phyloP scores from a whole-genome alignment of 37 sponge, comb jelly and placozoan species.

The Spongilla lacustris region DNA sequence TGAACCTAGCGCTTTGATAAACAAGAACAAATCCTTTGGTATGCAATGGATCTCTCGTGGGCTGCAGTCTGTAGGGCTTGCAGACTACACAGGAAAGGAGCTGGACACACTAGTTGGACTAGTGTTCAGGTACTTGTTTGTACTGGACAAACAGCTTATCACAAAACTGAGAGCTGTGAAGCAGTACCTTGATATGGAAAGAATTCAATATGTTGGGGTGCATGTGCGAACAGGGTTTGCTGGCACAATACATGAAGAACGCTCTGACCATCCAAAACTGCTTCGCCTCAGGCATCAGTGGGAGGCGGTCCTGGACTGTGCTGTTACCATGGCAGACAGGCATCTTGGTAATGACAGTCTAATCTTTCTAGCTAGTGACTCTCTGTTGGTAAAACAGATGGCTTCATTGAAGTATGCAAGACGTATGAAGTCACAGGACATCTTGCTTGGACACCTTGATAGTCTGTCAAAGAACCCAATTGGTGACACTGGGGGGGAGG shows the following conservation, averaged over 20 bases:
- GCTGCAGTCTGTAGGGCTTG: conserved; percentile 14
- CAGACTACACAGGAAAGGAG: conserved; percentile 9
- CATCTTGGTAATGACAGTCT: conserved; percentile 1
- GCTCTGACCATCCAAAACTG: conserved; percentile 21
- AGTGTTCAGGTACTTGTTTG: conserved; percentile 41
- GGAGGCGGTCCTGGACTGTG: conserved; percentile 30
- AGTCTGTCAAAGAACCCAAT: conserved; percentile 16
- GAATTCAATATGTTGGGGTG: conserved; percentile 6
- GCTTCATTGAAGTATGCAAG: conserved; percentile 13
- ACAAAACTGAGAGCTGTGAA: neutral
- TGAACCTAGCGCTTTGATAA: conserved; percentile 20
- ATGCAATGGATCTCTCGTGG: conserved; percentile 36
- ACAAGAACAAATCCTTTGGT: neutral
- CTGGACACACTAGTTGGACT: conserved; percentile 39
- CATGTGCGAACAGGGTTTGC: conserved; percentile 57
- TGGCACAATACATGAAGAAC: neutral
- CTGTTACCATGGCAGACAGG: conserved; percentile 4
- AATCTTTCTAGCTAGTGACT: conserved; percentile 46
- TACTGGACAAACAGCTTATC: neutral
- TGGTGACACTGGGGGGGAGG: neutral
- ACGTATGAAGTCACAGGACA: conserved; percentile 23
- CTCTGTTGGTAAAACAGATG: conserved; percentile 27
- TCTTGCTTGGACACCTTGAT: conserved; percentile 30
- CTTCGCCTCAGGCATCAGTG: neutral
- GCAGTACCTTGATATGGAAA: conserved; percentile 8